These are phyloP conservation scores for Silurus meridionalis DNA, from an alignment of 2,113 vertebrate species.

Conservation along the genomic window DNA sequence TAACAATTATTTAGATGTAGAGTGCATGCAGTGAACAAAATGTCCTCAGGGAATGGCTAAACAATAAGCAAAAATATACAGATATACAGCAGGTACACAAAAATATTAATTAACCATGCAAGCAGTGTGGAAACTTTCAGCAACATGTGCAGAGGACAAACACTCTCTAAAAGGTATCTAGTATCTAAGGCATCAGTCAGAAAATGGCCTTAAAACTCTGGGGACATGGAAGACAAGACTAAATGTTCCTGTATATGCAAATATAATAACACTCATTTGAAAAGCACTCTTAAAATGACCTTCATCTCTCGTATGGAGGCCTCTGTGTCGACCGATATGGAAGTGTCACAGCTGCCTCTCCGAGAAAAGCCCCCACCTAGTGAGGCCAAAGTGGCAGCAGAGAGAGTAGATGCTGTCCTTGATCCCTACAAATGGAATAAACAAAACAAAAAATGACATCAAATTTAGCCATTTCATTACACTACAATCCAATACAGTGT, in stretches of 20 bases:
- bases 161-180: not conserved
- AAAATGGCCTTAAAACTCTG: not conserved
- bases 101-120: conserved; percentile 3
- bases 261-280: not conserved
- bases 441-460: not conserved
- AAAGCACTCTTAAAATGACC: conserved; percentile 63
- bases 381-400: conserved; percentile 86
- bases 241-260: not conserved
- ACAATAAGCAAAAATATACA: not conserved
- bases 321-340: conserved; percentile 87
- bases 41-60: not conserved
- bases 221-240: not conserved
- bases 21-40: not conserved
- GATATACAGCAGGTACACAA: not conserved
- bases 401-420: conserved; percentile 81
- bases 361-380: conserved; percentile 85
- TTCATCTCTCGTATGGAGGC: conserved; percentile 92
- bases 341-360: conserved; percentile 89
- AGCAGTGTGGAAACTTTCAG: not conserved
- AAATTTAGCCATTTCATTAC: no score
- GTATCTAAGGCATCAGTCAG: not conserved
- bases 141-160: not conserved
- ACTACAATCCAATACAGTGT: not conserved
- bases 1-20: not conserved
- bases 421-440: conserved; percentile 70